These are phyloP conservation scores for Danaus melanippus DNA, from an alignment of 1,140 invertebrate genomes.

Conservation along the genomic window DNA sequence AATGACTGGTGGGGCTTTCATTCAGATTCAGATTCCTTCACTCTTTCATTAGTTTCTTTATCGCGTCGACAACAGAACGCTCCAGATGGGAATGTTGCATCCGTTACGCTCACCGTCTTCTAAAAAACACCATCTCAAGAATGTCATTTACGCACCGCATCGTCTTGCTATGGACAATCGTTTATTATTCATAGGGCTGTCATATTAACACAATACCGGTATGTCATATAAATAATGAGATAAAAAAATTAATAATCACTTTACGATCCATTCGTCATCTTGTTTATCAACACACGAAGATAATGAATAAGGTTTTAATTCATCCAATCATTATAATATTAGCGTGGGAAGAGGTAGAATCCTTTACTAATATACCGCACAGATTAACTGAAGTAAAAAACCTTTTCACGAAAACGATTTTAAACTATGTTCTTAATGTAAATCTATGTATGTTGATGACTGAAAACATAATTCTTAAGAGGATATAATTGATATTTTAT, in stretches of 20 bases:
- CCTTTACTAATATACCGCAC: too few relatives aligned
- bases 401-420: too few relatives aligned
- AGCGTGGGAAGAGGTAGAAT: too few relatives aligned
- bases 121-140: constrained; percentile 56
- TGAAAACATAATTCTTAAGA: too few relatives aligned
- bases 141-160: constrained; percentile 55
- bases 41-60: constrained; percentile 40
- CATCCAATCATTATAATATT: too few relatives aligned
- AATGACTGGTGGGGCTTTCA: constrained; percentile 20
- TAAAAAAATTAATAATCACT: background rate
- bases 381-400: too few relatives aligned
- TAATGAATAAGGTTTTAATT: background rate
- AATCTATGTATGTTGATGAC: too few relatives aligned
- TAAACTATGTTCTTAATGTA: too few relatives aligned
- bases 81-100: constrained; percentile 52
- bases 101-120: constrained; percentile 49
- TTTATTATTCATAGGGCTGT: constrained; percentile 31
- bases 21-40: constrained; percentile 30
- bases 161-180: constrained; percentile 25
- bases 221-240: too few relatives aligned
- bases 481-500: too few relatives aligned
- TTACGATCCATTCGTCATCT: background rate
- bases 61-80: constrained; percentile 20
- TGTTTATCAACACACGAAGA: background rate
- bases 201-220: background rate